Conservation (phyloP, 2,888 invertebrate species). For the Eilema sororculum region DNA sequence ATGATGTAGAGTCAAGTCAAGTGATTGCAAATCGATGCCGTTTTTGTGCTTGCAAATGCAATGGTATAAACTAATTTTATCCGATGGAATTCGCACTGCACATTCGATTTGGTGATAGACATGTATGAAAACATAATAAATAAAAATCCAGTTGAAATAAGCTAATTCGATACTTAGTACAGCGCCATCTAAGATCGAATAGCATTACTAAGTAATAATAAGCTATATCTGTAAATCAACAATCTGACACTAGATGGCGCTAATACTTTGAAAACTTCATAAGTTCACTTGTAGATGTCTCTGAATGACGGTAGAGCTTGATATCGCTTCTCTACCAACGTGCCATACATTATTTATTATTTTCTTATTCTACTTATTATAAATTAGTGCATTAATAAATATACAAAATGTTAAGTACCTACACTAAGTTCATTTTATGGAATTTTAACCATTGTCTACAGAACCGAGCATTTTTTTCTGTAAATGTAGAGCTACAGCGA, state of each 20-base stretch:
- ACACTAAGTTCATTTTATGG: neutral
- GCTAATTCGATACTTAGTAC: too few relatives aligned
- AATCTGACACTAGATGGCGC: slow-evolving; percentile 18
- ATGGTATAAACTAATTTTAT: neutral
- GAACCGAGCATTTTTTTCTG: neutral
- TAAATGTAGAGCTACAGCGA: neutral
- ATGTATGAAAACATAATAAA: neutral
- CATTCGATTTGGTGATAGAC: neutral
- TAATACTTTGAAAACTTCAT: neutral
- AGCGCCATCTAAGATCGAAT: slow-evolving; percentile 42
- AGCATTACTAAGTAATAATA: slow-evolving; percentile 15
- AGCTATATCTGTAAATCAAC: neutral
- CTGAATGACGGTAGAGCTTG: neutral
- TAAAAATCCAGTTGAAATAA: neutral
- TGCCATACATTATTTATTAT: neutral
- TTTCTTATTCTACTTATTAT: too few relatives aligned
- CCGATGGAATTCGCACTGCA: neutral
- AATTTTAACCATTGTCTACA: neutral
- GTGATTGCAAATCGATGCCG: neutral
- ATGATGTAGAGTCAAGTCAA: neutral
- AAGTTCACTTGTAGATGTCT: slow-evolving; percentile 5
- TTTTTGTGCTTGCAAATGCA: neutral
- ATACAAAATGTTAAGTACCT: neutral
- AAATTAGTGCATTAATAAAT: neutral
- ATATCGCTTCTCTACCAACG: neutral